Percentiles rank a stretch among this genome's conserved stretches.
Evolutionary conservation across 2,113 vertebrate genomes (phyloP).

Genomic region (Rousettus leschenaultii): DNA sequence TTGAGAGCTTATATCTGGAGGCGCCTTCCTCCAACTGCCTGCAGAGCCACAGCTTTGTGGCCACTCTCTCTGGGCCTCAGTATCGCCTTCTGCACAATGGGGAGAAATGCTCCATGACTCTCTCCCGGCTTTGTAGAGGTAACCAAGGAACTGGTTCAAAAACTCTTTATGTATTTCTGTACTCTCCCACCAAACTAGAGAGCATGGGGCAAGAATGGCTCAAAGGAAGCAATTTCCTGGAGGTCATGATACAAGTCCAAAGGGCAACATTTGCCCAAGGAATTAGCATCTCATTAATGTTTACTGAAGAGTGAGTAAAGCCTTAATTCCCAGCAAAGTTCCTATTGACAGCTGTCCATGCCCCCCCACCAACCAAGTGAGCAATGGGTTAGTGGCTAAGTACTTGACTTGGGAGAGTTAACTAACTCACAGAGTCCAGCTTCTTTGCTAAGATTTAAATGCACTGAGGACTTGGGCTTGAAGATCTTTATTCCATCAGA

Average conservation of each 20-base stretch:
- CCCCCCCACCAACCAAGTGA: not conserved
- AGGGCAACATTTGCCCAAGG: not conserved
- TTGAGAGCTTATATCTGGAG: not conserved
- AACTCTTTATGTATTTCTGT: not conserved
- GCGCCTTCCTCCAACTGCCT: not conserved
- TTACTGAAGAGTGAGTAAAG: not conserved
- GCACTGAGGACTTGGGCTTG: not conserved
- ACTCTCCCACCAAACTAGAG: not conserved
- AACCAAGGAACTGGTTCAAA: not conserved
- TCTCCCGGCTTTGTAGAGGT: not conserved
- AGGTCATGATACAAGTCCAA: not conserved
- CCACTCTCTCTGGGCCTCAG: not conserved
- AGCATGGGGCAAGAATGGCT: not conserved
- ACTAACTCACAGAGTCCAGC: not conserved
- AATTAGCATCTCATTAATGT: not conserved
- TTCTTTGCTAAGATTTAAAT: not conserved
- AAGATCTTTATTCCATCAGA: not conserved
- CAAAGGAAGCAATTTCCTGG: conserved; percentile 3
- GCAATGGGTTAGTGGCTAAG: not conserved
- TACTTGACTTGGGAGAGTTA: not conserved
- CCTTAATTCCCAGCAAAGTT: not conserved
- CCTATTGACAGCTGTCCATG: not conserved
- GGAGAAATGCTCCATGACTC: not conserved
- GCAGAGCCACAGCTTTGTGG: not conserved
- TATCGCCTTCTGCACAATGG: not conserved